phyloP scores from a whole-genome alignment of 2,113 vertebrate species.

The Malurus elegans region DNA sequence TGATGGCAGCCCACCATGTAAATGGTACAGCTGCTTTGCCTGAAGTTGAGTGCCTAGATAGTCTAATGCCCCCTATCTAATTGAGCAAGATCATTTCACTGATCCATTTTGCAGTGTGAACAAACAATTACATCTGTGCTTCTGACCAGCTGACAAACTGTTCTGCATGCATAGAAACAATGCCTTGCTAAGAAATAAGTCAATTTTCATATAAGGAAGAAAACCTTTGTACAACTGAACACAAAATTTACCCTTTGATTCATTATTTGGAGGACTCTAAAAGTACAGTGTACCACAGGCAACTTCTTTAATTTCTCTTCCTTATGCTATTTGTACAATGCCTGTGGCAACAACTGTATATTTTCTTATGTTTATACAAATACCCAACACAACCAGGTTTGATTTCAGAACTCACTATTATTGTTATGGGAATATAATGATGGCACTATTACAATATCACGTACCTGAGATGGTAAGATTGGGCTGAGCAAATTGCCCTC shows the following conservation, averaged over 20 bases:
- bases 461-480: neutral
- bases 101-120: neutral
- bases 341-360: neutral
- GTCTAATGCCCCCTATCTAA: neutral
- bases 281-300: neutral
- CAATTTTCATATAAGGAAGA: neutral
- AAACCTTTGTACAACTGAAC: neutral
- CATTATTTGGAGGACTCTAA: neutral
- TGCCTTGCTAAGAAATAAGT: neutral
- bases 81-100: neutral
- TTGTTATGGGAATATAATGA: neutral
- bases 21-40: fast-evolving
- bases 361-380: neutral
- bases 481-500: neutral
- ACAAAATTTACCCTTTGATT: neutral
- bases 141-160: neutral
- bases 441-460: neutral
- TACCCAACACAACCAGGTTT: neutral
- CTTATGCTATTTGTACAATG: neutral
- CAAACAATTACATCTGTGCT: neutral
- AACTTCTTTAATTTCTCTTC: neutral
- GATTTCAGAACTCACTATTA: neutral
- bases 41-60: neutral
- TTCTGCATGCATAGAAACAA: neutral
- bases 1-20: neutral